phyloP scores from a whole-genome alignment of 2,797 vertebrate genomes.

The Euthynnus affinis region DNA sequence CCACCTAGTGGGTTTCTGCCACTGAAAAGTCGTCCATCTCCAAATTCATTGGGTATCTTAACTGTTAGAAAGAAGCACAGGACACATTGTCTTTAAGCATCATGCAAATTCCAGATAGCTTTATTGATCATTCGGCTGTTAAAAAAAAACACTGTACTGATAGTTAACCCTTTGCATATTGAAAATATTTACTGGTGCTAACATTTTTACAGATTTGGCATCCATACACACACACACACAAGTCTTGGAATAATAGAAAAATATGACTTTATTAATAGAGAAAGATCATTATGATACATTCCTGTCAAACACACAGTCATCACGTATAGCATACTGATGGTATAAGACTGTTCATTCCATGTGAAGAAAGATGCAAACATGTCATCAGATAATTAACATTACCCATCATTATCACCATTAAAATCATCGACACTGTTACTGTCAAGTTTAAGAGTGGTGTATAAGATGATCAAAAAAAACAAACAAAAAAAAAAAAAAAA shows the following conservation, averaged over 20 bases:
- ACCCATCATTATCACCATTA: conserved; percentile 55
- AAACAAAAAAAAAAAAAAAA: conserved; percentile 12
- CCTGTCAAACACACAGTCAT: conserved; percentile 78
- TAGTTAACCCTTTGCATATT: background rate
- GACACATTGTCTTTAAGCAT: conserved; percentile 35
- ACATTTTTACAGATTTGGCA: background rate
- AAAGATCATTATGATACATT: conserved; percentile 79
- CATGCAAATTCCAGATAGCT: background rate
- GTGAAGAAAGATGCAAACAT: conserved; percentile 78
- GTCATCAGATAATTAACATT: conserved; percentile 49
- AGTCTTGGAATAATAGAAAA: conserved; percentile 71
- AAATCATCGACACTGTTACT: conserved; percentile 49
- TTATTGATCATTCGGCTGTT: background rate
- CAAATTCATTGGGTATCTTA: conserved; percentile 73
- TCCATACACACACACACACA: conserved; percentile 21
- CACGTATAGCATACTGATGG: conserved; percentile 73
- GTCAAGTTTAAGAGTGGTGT: conserved; percentile 64
- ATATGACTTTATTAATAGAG: conserved; percentile 82
- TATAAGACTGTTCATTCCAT: conserved; percentile 84
- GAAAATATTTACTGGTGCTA: background rate
- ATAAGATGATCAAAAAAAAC: conserved; percentile 37
- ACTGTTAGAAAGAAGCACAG: conserved; percentile 77
- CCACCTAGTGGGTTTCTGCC: conserved; percentile 70
- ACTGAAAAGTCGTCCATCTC: conserved; percentile 80
- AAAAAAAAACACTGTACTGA: background rate